A percentile compares a stretch with the other conserved stretches of the same genome.
phyloP scores from a whole-genome alignment of 2,888 invertebrate genomes.

The Lithophane leautieri region DNA sequence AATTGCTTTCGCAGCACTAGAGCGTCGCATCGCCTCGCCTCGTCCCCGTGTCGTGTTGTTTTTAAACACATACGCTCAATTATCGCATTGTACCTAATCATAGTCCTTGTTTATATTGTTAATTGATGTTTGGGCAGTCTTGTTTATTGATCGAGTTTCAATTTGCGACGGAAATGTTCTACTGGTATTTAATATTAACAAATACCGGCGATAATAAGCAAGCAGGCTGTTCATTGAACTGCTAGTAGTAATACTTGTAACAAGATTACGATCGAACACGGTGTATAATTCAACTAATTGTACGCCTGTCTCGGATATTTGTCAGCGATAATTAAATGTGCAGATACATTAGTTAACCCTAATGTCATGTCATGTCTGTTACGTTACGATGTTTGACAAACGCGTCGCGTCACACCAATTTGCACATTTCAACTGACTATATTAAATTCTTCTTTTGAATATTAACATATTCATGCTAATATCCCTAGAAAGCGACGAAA shows the following conservation, averaged over 20 bases:
- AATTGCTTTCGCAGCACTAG: slow-evolving; percentile 78
- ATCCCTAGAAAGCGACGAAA: slow-evolving; percentile 42
- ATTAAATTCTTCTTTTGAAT: slow-evolving; percentile 50
- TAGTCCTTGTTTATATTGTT: slow-evolving; percentile 58
- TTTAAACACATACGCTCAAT: slow-evolving; percentile 50
- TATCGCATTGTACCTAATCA: slow-evolving; percentile 46
- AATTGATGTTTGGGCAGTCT: slow-evolving; percentile 51
- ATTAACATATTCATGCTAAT: slow-evolving; percentile 57
- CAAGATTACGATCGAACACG: slow-evolving; percentile 56
- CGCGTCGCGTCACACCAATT: slow-evolving; percentile 46
- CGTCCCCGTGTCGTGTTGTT: slow-evolving; percentile 44
- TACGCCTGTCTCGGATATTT: slow-evolving; percentile 60
- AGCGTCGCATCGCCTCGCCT: slow-evolving; percentile 54
- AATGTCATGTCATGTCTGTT: slow-evolving; percentile 53
- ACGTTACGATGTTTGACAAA: slow-evolving; percentile 38
- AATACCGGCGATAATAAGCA: slow-evolving; percentile 37
- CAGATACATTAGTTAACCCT: slow-evolving; percentile 57
- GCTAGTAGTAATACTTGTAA: slow-evolving; percentile 46
- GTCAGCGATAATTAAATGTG: slow-evolving; percentile 59
- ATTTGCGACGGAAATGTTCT: slow-evolving; percentile 37
- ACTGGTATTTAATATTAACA: slow-evolving; percentile 46
- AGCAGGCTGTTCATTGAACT: slow-evolving; percentile 55
- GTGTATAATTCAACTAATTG: slow-evolving; percentile 54
- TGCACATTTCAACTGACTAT: slow-evolving; percentile 51
- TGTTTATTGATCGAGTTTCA: slow-evolving; percentile 53